Conservation (phyloP, 1,140 invertebrate species). For the Pseudomyrmex flavicornis region DNA sequence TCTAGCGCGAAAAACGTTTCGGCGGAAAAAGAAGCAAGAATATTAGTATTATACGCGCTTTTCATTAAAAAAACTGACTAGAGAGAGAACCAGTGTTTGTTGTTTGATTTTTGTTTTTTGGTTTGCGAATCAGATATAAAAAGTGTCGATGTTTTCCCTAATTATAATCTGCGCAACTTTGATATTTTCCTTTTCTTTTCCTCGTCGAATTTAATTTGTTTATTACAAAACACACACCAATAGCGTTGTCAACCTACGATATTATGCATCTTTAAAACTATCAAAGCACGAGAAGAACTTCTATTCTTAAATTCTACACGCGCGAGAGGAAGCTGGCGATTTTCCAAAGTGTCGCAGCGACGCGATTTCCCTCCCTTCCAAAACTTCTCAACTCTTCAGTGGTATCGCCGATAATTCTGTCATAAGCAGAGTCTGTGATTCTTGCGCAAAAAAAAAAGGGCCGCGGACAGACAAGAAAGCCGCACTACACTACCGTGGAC, state of each 20-base stretch:
- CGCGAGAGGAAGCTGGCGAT: not conserved
- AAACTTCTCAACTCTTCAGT: conserved; percentile 24
- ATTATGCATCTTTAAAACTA: not conserved
- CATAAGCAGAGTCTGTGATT: conserved; percentile 11
- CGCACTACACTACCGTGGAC: not conserved
- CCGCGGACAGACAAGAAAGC: not conserved
- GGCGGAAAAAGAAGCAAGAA: conserved; percentile 25
- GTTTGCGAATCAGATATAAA: conserved; percentile 4
- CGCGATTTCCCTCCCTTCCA: not conserved
- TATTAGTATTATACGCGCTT: not conserved
- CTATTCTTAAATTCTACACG: not conserved
- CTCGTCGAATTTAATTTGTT: conserved; percentile 1
- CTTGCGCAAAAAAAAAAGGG: not conserved
- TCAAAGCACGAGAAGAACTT: not conserved
- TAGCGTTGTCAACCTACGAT: not conserved
- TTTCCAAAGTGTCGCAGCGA: not conserved
- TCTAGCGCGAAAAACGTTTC: not conserved
- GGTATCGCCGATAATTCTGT: conserved; percentile 26
- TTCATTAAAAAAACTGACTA: conserved; percentile 35
- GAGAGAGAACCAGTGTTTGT: not conserved
- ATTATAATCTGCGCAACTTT: conserved; percentile 3
- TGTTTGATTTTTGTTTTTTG: conserved; percentile 13
- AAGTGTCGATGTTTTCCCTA: conserved; percentile 15
- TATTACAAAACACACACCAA: conserved; percentile 23
- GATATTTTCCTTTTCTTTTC: conserved; percentile 11